These are phyloP conservation scores for Agonopterix alstromeriana DNA, from an alignment of 2,888 invertebrate genomes.

Conservation along the genomic window DNA sequence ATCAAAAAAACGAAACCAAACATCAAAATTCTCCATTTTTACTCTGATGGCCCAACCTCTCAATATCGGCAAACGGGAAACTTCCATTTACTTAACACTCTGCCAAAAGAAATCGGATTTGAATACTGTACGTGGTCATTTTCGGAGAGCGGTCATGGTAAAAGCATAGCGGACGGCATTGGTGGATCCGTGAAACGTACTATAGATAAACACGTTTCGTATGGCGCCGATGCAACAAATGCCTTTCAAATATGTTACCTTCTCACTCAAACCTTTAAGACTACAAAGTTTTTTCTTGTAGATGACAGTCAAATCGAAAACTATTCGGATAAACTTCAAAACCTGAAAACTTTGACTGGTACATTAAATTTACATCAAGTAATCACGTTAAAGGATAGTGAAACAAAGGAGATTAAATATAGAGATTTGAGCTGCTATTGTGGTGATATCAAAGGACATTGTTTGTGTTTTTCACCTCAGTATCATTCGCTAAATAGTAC, in stretches of 20 bases:
- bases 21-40: conserved; percentile 16
- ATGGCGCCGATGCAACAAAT: no score
- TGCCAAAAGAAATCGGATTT: conserved; percentile 12
- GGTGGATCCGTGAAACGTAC: conserved; percentile 18
- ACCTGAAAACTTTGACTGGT: not conserved
- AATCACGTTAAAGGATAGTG: not conserved
- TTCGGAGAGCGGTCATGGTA: conserved; percentile 20
- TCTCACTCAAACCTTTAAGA: not conserved
- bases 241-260: not conserved
- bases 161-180: conserved; percentile 4
- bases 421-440: not conserved
- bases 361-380: not conserved
- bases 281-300: conserved; percentile 1
- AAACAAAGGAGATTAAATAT: not conserved
- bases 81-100: conserved; percentile 15
- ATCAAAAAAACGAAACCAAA: conserved; percentile 11
- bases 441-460: not conserved
- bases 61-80: conserved; percentile 22
- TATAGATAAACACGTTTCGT: conserved; percentile 4
- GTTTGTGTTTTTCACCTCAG: not conserved
- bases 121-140: conserved; percentile 19
- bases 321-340: not conserved
- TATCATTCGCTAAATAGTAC: no score
- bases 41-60: conserved; percentile 19
- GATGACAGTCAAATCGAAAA: not conserved